Percentiles rank a stretch among this genome's conserved stretches.
Conservation (phyloP, 2,113 vertebrate genomes). For the Gymnocephalus cernua region DNA sequence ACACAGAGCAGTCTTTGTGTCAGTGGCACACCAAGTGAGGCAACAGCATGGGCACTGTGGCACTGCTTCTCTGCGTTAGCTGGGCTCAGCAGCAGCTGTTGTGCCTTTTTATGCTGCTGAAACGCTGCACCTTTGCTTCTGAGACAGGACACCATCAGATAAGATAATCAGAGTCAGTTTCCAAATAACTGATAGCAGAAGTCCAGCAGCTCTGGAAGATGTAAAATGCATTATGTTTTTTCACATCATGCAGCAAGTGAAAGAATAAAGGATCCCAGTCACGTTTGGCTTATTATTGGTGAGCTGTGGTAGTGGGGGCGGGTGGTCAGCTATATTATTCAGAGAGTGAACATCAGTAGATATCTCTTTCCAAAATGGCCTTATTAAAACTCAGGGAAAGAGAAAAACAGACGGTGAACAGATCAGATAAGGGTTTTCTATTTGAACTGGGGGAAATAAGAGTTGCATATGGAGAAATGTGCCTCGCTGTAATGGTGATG, state of each 20-base stretch:
- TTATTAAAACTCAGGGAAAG: constrained; percentile 66
- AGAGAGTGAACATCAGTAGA: constrained; percentile 71
- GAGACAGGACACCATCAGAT: constrained; percentile 60
- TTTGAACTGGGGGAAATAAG: constrained; percentile 61
- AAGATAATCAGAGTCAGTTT: constrained; percentile 64
- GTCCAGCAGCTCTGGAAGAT: constrained; percentile 59
- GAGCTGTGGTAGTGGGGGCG: constrained; percentile 62
- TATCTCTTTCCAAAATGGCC: constrained; percentile 72
- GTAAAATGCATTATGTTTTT: constrained; percentile 73
- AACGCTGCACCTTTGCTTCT: constrained; percentile 13
- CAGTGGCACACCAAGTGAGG: constrained; percentile 61
- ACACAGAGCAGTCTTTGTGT: constrained; percentile 74
- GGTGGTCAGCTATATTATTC: constrained; percentile 67
- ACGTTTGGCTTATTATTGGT: constrained; percentile 61
- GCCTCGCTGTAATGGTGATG: constrained; percentile 37
- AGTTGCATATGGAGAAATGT: constrained; percentile 67
- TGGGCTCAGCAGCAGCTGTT: constrained; percentile 14
- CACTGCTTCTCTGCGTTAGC: constrained; percentile 26
- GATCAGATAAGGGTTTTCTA: constrained; percentile 71
- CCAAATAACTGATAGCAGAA: constrained; percentile 53
- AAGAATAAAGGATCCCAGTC: constrained; percentile 65
- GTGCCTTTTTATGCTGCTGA: constrained; percentile 20
- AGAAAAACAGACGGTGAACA: constrained; percentile 71
- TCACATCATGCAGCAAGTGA: constrained; percentile 66
- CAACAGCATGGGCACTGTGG: constrained; percentile 49